Evolutionary conservation across 2,113 vertebrate species (phyloP), one percentile per base, ranked within the genome.

Genomic region (Heterotis niloticus): DNA sequence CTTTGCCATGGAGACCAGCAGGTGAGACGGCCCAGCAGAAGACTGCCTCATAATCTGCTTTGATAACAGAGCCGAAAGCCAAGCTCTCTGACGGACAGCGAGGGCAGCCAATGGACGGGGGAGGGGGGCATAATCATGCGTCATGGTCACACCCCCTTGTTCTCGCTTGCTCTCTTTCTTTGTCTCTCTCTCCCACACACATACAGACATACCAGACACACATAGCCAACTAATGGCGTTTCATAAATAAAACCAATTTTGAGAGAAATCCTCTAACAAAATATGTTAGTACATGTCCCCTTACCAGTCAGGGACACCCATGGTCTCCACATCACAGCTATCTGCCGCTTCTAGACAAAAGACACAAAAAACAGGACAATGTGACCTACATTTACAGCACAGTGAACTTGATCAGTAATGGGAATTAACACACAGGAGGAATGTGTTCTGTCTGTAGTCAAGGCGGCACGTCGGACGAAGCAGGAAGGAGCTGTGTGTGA

Each of bases 1-100:
- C 84, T 84, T 81, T 81, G 84, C 87, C 87, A 88, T 88, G 84
- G 80, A 83, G 82, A 75, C 79, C 78, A 79, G 51, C 82, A 82
- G 79, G 85, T 80, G 78, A 81, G 77, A 66, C 77, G 74, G 79
- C 62, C 28, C 72, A 80, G 77, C 70, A 78, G 82, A 77, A 80
- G 78, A 66, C 83, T 84, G 81, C 84, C 82, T 85, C 79, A 83
- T 85, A 84, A 88, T 83, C 84, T 81, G 81, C 83, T 79, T 81
- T 70, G 79, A 84, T 76, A 80, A 86, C 66, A 34, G 51, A 77
- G 78, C 75, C 77, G 70, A 75, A 79, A 65, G 62, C 78, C 79
- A 64, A 28, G 75, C 65, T 13, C 59, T 70, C 56, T 78, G 87
- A 88, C 62, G 80, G 87, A 78, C 81, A 79, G 34, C 11, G 44